Evolutionary conservation across 1,140 invertebrate genomes (phyloP), one percentile per base, ranked within the genome.

Genomic region (Heliconius melpomene): DNA sequence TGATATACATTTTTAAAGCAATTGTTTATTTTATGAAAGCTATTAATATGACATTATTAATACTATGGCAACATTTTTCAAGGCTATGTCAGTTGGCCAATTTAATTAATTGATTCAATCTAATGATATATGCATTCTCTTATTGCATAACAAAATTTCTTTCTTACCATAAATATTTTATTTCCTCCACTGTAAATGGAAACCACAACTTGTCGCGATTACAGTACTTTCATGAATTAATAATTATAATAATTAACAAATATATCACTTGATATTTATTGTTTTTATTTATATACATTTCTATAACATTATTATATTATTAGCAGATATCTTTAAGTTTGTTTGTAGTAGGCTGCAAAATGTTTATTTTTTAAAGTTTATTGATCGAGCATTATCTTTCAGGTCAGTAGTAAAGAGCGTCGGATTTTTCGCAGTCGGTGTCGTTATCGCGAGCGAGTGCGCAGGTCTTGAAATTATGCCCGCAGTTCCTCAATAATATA

Each of bases 391-490:
- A 46, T 93, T 89, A 90, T 90, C 87, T 93, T 95, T 75, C 91
- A 97, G 96, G 96, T 96, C 96, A 83, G 77, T 97, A 20, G 95
- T 97, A 23, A 97, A 97, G 91, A 96, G 96, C 88, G 94, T 96
- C 73, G 96, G 95, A 60, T 94, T 97, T 83, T 97, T 97, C 86
- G 94, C 95, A 78, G 83, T 97, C 32, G 96, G 96, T 57, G 94
- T 97, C 16, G 95, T 95, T 76, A 96, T 97, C 80, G 96, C 96
- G 18, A 95, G 96, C 83, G 96, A 97, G 89, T 96, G 96, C 82
- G 91, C 94, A 16, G 96, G 96, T 70, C 89, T 97, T 26, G 96
- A 96, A 88, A 87, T 97, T 54, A 96, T 96, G 95, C 95, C 95
- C 13, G 90, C 95, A 3, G 87, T 95, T 36, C 91, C 94, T 79